Evolutionary conservation across 2,797 vertebrate species (phyloP).

Genomic region (Anisognathus igniventris): DNA sequence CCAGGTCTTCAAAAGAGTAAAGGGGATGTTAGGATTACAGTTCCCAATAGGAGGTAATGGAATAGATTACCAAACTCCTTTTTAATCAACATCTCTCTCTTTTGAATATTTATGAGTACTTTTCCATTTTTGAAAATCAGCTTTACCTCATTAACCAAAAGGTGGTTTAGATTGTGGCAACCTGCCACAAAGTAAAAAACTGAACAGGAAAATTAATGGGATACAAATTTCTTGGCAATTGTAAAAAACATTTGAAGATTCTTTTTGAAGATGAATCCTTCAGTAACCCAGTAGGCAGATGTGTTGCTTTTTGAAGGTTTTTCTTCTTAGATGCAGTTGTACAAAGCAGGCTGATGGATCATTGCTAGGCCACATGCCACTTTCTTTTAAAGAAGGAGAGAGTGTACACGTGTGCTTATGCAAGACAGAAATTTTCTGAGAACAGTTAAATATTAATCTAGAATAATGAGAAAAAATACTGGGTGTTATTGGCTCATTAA

Average conservation of each 20-base stretch:
- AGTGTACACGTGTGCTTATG: accelerated
- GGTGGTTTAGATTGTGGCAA: background rate
- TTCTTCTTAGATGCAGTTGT: background rate
- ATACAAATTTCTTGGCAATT: background rate
- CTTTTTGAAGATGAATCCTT: background rate
- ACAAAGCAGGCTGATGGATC: background rate
- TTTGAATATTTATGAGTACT: background rate
- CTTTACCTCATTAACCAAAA: background rate
- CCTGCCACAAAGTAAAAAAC: background rate
- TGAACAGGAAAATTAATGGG: background rate
- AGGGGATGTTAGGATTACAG: background rate
- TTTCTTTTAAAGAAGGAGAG: background rate
- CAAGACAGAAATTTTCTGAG: background rate
- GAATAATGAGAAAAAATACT: background rate
- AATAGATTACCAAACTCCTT: background rate
- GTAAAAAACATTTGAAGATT: background rate
- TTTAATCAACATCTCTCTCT: background rate
- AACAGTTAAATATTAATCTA: background rate
- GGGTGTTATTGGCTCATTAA: background rate
- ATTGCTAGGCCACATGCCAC: background rate
- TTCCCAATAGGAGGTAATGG: background rate
- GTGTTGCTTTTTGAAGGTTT: background rate
- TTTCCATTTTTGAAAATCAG: background rate
- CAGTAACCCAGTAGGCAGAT: background rate
- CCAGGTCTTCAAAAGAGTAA: background rate